These are phyloP conservation scores for Sturmia bella DNA, from an alignment of 2,888 invertebrate genomes.

Conservation along the genomic window DNA sequence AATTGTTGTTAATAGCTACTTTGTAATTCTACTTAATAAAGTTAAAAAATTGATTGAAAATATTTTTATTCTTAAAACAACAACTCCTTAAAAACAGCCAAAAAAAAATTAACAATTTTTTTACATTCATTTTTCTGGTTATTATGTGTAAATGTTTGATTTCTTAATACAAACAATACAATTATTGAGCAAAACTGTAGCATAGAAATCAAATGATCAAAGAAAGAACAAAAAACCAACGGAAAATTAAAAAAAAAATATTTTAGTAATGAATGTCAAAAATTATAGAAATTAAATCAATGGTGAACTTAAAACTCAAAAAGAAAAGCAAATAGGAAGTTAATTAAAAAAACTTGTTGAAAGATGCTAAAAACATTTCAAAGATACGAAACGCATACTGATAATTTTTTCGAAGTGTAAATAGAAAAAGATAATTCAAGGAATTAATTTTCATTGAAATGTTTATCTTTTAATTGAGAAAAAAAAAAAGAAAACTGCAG, in stretches of 20 bases:
- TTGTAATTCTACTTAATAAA: slow-evolving; percentile 42
- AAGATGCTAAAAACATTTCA: slow-evolving; percentile 19
- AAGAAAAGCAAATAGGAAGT: slow-evolving; percentile 1
- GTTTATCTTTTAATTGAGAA: slow-evolving; percentile 3
- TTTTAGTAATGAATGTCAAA: slow-evolving; percentile 68
- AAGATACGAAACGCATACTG: background rate
- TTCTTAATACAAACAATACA: slow-evolving; percentile 38
- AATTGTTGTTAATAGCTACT: slow-evolving; percentile 61
- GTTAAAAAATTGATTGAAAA: slow-evolving; percentile 4
- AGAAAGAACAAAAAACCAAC: background rate
- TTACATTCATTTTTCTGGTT: slow-evolving; percentile 55
- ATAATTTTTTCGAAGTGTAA: slow-evolving; percentile 46
- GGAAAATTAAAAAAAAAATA: slow-evolving; percentile 41
- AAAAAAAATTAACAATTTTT: slow-evolving; percentile 38
- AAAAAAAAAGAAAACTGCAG: background rate
- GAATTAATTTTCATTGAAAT: slow-evolving; percentile 28
- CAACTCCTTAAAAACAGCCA: slow-evolving; percentile 29
- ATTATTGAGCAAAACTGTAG: slow-evolving; percentile 52
- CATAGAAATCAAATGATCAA: slow-evolving; percentile 39
- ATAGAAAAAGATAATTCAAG: slow-evolving; percentile 30
- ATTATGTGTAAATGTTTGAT: slow-evolving; percentile 66
- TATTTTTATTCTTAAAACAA: slow-evolving; percentile 36
- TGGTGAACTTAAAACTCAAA: slow-evolving; percentile 36
- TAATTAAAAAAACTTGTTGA: slow-evolving; percentile 32
- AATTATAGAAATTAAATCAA: slow-evolving; percentile 28